phyloP scores from a whole-genome alignment of 2,888 invertebrate species.

The Latrodectus hesperus region DNA sequence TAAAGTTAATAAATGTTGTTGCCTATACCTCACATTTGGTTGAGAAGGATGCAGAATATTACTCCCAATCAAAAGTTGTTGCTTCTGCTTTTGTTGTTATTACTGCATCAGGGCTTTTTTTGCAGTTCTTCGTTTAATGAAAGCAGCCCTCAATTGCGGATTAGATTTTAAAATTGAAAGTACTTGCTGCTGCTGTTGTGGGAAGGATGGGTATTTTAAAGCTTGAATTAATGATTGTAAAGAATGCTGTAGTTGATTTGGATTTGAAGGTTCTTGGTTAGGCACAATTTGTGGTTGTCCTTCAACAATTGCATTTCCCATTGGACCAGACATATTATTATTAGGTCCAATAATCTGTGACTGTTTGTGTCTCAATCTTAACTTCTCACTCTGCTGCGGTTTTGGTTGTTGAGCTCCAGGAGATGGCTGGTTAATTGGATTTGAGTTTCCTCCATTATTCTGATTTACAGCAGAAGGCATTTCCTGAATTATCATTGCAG shows the following conservation, averaged over 20 bases:
- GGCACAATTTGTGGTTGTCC: conserved; percentile 48
- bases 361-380: conserved; percentile 72
- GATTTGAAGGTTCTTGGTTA: conserved; percentile 72
- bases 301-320: conserved; percentile 63
- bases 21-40: conserved; percentile 63
- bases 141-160: conserved; percentile 95
- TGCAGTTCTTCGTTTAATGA: conserved; percentile 83
- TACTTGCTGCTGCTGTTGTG: conserved; percentile 91
- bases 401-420: conserved; percentile 72
- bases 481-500: conserved; percentile 75
- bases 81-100: conserved; percentile 28
- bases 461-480: conserved; percentile 47
- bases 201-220: conserved; percentile 89
- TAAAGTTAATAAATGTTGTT: conserved; percentile 71
- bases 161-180: conserved; percentile 92
- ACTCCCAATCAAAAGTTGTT: conserved; percentile 40
- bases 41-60: conserved; percentile 18
- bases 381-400: conserved; percentile 73
- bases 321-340: conserved; percentile 55
- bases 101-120: conserved; percentile 5
- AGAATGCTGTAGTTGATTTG: conserved; percentile 72
- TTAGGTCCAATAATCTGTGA: conserved; percentile 72
- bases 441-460: conserved; percentile 65
- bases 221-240: conserved; percentile 86
- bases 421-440: conserved; percentile 76